Percentiles rank a stretch among this genome's conserved stretches.
These are phyloP conservation scores for Drosophila pseudoananassae DNA, from an alignment of 1,140 invertebrate genomes.

Conservation along the genomic window DNA sequence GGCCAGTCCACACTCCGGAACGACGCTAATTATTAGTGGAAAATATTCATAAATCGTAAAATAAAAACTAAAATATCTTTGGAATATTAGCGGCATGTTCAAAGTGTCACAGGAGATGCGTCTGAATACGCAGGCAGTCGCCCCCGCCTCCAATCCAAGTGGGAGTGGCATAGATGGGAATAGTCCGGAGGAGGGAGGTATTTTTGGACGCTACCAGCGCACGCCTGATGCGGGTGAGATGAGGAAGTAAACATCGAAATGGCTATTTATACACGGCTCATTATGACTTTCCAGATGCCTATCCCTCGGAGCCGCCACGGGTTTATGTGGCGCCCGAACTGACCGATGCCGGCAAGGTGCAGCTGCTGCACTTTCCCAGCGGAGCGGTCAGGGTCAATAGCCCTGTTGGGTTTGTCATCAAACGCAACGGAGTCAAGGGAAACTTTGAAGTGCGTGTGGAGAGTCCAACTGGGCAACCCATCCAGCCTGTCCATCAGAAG, in stretches of 20 bases:
- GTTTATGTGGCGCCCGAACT: slow-evolving; percentile 78
- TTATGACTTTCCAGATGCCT: slow-evolving; percentile 58
- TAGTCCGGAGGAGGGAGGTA: slow-evolving; percentile 62
- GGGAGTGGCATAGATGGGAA: slow-evolving; percentile 35
- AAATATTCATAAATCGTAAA: slow-evolving; percentile 34
- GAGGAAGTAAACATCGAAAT: slow-evolving; percentile 55
- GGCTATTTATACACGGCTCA: slow-evolving; percentile 55
- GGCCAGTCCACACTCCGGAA: slow-evolving; percentile 33
- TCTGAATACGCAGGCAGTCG: slow-evolving; percentile 59
- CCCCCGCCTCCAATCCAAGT: slow-evolving; percentile 11
- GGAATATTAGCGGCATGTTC: slow-evolving; percentile 63
- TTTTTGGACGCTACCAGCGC: slow-evolving; percentile 81
- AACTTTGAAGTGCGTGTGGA: slow-evolving; percentile 80
- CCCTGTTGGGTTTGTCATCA: slow-evolving; percentile 65
- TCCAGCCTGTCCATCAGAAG: slow-evolving; percentile 75
- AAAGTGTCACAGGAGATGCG: slow-evolving; percentile 82
- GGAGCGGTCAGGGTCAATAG: slow-evolving; percentile 68
- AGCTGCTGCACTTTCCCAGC: slow-evolving; percentile 77
- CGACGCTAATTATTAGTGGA: slow-evolving; percentile 36
- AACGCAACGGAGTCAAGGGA: slow-evolving; percentile 77
- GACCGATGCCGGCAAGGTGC: slow-evolving; percentile 73
- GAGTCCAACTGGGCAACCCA: slow-evolving; percentile 63
- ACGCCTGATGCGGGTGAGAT: slow-evolving; percentile 81
- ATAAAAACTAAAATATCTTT: slow-evolving; percentile 10
- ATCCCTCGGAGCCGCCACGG: slow-evolving; percentile 63